Evolutionary conservation across 1,140 invertebrate species (phyloP), one percentile per base, ranked within the genome.

Genomic region (Mizuhopecten yessoensis): DNA sequence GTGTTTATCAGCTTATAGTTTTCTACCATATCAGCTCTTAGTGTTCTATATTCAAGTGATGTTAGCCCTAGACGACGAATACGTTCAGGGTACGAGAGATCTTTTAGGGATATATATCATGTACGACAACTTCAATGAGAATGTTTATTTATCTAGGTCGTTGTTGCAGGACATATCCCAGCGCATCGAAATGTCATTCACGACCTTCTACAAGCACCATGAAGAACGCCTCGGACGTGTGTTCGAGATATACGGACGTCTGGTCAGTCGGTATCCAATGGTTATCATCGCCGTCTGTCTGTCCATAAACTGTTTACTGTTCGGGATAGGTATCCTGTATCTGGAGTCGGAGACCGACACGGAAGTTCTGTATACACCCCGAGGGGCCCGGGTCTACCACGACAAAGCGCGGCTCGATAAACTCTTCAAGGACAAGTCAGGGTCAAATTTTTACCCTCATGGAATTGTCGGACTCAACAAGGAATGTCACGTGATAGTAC

Each of bases 171-270:
- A 75, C n/a, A 75, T 75, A 1, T 29, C 11, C 13, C 45, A 49
- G 20, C 45, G 45, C 45, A 49, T 39, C 42, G 17, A 13, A 45
- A 75, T 75, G 57, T 29, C 57, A 29, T 9, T 75, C 23, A 29
- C 57, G 11, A 75, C 23, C 1, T 75, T 75, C 57, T 75, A 75
- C 57, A 75, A n/a, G 11, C 57, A 75, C 23, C 86, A 87, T 23
- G 75, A 90, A 23, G 89, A 90, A 34, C 39, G 33, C 5, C 86
- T 91, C 23, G 88, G 90, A 20, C 45, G 45, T 0, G 20, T 87
- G 23, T 91, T 91, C 87, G 34, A 45, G 33, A 89, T 34, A 34
- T 91, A 91, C 34, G 90, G 88, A 17, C 33, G 42, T 5, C 34
- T 91, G 17, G 90, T 91, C 9, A 42, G 75, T n/a, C 86, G 34